Evolutionary conservation across 37 sponge, comb jelly and placozoan genomes (phyloP).

Genomic region (Aplysina aerophoba): DNA sequence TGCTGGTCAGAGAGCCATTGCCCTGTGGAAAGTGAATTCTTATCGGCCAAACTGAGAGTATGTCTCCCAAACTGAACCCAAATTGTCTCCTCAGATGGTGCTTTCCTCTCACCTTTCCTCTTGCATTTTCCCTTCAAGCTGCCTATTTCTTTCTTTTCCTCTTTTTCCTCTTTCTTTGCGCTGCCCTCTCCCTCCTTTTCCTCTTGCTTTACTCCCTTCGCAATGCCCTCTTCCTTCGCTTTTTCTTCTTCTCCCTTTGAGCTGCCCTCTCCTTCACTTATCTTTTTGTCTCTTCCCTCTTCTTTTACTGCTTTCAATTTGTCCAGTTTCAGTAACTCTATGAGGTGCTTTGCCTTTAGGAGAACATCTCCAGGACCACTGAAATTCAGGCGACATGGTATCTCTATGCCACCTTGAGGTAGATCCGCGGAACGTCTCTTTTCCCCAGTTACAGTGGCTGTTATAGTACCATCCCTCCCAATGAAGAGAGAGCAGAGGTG

Average conservation of each 20-base stretch:
- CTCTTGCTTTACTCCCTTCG: background rate
- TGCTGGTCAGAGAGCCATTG: slow-evolving; percentile 5
- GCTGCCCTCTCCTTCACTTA: no score
- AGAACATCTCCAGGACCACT: background rate
- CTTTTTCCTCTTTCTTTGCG: background rate
- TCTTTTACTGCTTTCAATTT: no score
- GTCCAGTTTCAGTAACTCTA: background rate
- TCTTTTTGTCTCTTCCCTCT: no score
- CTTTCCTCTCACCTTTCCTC: background rate
- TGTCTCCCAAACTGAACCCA: background rate
- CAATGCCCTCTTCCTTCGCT: background rate
- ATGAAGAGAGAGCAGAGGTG: slow-evolving; percentile 20
- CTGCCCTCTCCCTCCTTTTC: background rate
- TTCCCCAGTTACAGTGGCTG: slow-evolving; percentile 5
- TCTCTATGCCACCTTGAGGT: slow-evolving; percentile 25
- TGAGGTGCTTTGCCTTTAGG: background rate
- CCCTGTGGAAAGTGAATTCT: background rate
- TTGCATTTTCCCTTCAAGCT: background rate
- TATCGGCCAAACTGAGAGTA: background rate
- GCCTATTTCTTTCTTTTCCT: no score
- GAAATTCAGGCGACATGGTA: slow-evolving; percentile 8
- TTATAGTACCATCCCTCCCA: slow-evolving; percentile 22
- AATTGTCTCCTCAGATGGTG: no score
- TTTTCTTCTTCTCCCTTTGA: background rate
- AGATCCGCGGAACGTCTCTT: slow-evolving; percentile 12